Conservation (phyloP, 2,797 vertebrate genomes). For the Hyperoplus immaculatus region DNA sequence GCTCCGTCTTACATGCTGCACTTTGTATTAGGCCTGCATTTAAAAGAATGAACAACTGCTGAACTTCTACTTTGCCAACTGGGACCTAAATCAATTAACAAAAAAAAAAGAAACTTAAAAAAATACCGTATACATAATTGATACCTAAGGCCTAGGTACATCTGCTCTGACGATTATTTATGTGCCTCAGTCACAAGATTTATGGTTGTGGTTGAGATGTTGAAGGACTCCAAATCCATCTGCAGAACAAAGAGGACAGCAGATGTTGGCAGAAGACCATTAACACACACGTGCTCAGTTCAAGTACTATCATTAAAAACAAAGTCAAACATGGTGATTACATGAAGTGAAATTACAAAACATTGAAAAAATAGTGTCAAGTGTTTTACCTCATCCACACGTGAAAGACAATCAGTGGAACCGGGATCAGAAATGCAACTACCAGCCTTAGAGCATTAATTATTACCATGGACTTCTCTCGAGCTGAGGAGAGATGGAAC, state of each 20-base stretch:
- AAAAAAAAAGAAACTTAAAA: too few relatives aligned
- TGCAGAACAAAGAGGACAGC: background rate
- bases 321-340: background rate
- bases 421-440: background rate
- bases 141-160: too few relatives aligned
- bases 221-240: background rate
- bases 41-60: too few relatives aligned
- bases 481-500: background rate
- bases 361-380: background rate
- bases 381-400: slow-evolving; percentile 5
- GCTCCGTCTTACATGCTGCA: too few relatives aligned
- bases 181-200: background rate
- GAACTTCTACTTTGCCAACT: too few relatives aligned
- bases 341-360: background rate
- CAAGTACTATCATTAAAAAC: background rate
- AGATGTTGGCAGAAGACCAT: background rate
- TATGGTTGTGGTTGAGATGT: background rate
- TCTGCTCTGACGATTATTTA: background rate
- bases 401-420: background rate
- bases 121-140: too few relatives aligned
- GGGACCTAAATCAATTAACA: too few relatives aligned
- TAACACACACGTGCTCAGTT: background rate
- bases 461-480: background rate
- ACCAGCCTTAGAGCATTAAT: background rate
- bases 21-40: too few relatives aligned